phyloP scores from a whole-genome alignment of 2,888 invertebrate genomes.

The Caenorhabditis sinica region DNA sequence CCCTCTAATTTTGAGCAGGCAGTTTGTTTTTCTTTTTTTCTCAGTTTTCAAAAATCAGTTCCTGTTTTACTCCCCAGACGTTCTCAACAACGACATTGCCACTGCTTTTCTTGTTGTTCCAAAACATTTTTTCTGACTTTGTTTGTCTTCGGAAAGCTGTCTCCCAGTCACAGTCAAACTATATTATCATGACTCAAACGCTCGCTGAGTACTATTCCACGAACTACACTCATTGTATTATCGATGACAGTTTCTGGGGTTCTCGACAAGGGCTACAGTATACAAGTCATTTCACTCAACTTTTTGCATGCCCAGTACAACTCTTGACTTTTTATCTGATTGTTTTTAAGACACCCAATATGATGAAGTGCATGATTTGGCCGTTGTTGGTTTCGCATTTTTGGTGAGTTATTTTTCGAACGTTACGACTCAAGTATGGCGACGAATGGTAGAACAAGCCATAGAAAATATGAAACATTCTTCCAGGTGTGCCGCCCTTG shows the following conservation, averaged over 20 bases:
- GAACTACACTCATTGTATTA: constrained; percentile 1
- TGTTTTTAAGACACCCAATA: not conserved
- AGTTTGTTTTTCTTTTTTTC: too few relatives aligned
- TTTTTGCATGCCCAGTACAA: not conserved
- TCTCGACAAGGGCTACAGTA: not conserved
- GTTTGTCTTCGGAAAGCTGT: too few relatives aligned
- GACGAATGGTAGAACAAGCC: too few relatives aligned
- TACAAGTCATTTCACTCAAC: constrained; percentile 15
- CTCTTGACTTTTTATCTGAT: constrained; percentile 11
- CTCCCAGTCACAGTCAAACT: too few relatives aligned
- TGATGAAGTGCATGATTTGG: not conserved
- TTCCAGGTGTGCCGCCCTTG: constrained; percentile 2
- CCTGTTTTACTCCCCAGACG: too few relatives aligned
- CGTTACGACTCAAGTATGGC: too few relatives aligned
- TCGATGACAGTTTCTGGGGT: not conserved
- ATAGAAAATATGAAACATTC: too few relatives aligned
- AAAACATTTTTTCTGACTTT: too few relatives aligned
- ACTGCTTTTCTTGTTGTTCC: too few relatives aligned
- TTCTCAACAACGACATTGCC: too few relatives aligned
- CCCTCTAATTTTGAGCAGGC: too few relatives aligned
- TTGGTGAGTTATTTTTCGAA: not conserved
- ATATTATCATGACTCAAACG: not conserved
- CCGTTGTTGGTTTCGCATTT: not conserved
- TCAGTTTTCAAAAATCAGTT: too few relatives aligned
- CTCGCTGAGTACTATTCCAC: not conserved